Evolutionary conservation across 2,888 invertebrate genomes (phyloP).

Genomic region (Helleia helle): DNA sequence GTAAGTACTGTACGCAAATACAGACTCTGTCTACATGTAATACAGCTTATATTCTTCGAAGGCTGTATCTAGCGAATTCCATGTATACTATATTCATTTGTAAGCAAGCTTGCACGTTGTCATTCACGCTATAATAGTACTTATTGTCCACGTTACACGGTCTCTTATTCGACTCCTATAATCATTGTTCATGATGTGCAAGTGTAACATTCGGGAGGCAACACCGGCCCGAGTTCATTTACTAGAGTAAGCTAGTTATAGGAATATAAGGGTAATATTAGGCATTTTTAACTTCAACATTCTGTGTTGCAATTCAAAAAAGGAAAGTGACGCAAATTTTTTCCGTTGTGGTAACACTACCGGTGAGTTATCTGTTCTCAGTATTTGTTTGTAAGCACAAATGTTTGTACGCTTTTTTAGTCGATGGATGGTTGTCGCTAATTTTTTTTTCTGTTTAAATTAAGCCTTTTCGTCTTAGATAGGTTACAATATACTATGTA

Average conservation of each 20-base stretch:
- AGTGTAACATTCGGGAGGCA: constrained; percentile 16
- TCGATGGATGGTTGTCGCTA: constrained; percentile 49
- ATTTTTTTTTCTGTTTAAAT: constrained; percentile 33
- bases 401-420: constrained; percentile 34
- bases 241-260: constrained; percentile 57
- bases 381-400: constrained; percentile 54
- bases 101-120: constrained; percentile 18
- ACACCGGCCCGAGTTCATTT: constrained; percentile 37
- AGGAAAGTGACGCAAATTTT: constrained; percentile 32
- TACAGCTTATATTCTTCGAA: constrained; percentile 4
- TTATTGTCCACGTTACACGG: constrained; percentile 19
- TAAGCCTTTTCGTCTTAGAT: constrained; percentile 63
- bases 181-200: constrained; percentile 16
- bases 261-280: constrained; percentile 47
- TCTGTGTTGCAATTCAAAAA: constrained; percentile 49
- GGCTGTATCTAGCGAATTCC: constrained; percentile 7
- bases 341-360: constrained; percentile 38
- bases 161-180: constrained; percentile 12
- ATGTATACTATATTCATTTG: constrained; percentile 17
- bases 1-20: neutral
- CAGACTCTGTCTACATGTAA: neutral
- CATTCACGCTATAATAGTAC: constrained; percentile 22
- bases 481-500: constrained; percentile 55
- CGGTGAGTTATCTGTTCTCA: constrained; percentile 36
- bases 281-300: constrained; percentile 58